phyloP scores from a whole-genome alignment of 2,797 vertebrate species.

The Tragelaphus oryx region DNA sequence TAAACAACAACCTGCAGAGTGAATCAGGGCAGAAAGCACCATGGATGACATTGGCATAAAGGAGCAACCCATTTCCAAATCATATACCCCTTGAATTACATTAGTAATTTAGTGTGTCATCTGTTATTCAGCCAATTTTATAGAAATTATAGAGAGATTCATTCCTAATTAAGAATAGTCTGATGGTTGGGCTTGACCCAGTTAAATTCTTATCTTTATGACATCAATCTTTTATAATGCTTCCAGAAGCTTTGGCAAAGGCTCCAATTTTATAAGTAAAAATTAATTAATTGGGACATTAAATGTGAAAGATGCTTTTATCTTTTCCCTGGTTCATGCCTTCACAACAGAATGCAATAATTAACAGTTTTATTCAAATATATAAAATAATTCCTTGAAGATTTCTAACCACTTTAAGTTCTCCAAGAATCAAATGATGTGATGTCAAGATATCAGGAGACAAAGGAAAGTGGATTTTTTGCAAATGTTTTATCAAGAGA shows the following conservation, averaged over 20 bases:
- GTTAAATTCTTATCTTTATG: slow-evolving; percentile 75
- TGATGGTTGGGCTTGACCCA: slow-evolving; percentile 71
- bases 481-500: background rate
- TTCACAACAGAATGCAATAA: slow-evolving; percentile 74
- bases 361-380: slow-evolving; percentile 70
- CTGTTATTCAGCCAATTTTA: slow-evolving; percentile 71
- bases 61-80: slow-evolving; percentile 29
- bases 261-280: slow-evolving; percentile 72
- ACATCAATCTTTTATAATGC: slow-evolving; percentile 75
- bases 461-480: background rate
- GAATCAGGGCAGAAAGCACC: background rate
- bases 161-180: slow-evolving; percentile 75
- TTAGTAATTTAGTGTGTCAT: slow-evolving; percentile 56
- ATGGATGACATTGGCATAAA: slow-evolving; percentile 6
- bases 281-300: slow-evolving; percentile 77
- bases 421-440: slow-evolving; percentile 37
- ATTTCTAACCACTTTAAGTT: slow-evolving; percentile 55
- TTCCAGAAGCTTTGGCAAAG: slow-evolving; percentile 67
- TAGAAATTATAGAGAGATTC: slow-evolving; percentile 72
- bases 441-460: background rate
- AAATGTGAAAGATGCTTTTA: slow-evolving; percentile 76
- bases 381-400: slow-evolving; percentile 66
- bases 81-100: slow-evolving; percentile 44
- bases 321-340: slow-evolving; percentile 70
- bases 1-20: slow-evolving; percentile 53